These are phyloP conservation scores for Hoplias malabaricus DNA, from an alignment of 2,113 vertebrate genomes.

Conservation along the genomic window DNA sequence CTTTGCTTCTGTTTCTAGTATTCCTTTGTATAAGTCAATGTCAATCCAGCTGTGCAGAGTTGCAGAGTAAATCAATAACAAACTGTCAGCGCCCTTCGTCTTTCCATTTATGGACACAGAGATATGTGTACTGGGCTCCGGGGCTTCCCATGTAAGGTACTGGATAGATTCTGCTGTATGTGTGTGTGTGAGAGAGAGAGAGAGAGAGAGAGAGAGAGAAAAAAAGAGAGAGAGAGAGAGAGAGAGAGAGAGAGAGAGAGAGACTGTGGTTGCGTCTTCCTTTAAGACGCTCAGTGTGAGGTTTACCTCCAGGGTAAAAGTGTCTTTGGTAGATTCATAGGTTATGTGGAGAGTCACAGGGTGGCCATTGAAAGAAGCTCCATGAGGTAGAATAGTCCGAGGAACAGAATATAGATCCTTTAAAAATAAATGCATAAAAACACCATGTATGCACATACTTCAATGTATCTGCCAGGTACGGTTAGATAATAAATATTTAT, in stretches of 20 bases:
- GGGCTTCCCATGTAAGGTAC: neutral
- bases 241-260: neutral
- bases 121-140: neutral
- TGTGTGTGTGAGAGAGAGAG: constrained; percentile 1
- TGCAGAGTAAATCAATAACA: neutral
- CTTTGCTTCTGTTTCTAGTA: neutral
- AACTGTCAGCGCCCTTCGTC: neutral
- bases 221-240: neutral
- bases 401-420: constrained; percentile 97
- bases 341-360: constrained; percentile 93
- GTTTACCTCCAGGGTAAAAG: constrained; percentile 91
- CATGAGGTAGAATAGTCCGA: constrained; percentile 99
- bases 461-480: neutral
- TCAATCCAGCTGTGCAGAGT: neutral
- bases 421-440: constrained; percentile 13
- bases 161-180: neutral
- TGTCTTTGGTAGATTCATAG: constrained; percentile 98
- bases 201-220: no score
- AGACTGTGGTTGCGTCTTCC: neutral
- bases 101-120: constrained; percentile 16
- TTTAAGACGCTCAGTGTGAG: neutral
- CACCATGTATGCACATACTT: neutral
- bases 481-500: no score
- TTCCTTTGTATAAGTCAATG: constrained; percentile 31
- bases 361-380: constrained; percentile 97